phyloP scores from a whole-genome alignment of 2,888 invertebrate species.

The Cosmia trapezina region DNA sequence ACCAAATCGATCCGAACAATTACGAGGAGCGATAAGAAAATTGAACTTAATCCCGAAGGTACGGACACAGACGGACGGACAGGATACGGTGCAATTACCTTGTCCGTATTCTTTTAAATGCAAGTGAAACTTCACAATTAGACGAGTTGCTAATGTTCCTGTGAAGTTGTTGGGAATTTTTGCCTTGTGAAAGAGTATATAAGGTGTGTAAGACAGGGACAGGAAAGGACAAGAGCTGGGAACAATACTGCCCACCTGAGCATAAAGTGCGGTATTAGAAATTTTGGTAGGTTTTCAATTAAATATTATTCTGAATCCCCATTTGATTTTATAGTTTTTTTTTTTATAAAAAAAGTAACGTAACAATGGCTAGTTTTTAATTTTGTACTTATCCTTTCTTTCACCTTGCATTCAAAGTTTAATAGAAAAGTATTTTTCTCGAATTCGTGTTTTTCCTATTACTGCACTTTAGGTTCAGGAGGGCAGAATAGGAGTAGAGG shows the following conservation, averaged over 20 bases:
- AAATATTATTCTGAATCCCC: too few species aligned
- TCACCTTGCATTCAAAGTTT: too few species aligned
- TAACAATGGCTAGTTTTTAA: too few species aligned
- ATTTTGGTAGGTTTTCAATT: too few species aligned
- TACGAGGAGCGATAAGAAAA: constrained; percentile 64
- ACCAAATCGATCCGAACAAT: constrained; percentile 62
- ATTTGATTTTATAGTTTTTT: too few species aligned
- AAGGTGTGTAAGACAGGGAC: not conserved
- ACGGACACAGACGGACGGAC: constrained; percentile 74
- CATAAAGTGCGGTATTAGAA: too few species aligned
- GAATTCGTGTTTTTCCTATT: too few species aligned
- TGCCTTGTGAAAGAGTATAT: not conserved
- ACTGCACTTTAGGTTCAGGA: too few species aligned
- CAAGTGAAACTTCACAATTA: constrained; percentile 76
- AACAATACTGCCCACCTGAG: not conserved
- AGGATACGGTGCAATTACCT: constrained; percentile 85
- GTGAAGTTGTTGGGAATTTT: constrained; percentile 31
- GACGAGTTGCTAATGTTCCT: constrained; percentile 56
- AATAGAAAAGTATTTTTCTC: too few species aligned
- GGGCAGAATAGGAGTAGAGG: too few species aligned
- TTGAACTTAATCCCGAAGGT: constrained; percentile 61
- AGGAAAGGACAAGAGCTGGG: not conserved
- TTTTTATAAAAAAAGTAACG: too few species aligned
- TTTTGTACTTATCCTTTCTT: too few species aligned
- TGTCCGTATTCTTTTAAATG: constrained; percentile 77